Evolutionary conservation across 2,888 invertebrate genomes (phyloP), one percentile per base, ranked within the genome.

Genomic region (Euclidia mi): DNA sequence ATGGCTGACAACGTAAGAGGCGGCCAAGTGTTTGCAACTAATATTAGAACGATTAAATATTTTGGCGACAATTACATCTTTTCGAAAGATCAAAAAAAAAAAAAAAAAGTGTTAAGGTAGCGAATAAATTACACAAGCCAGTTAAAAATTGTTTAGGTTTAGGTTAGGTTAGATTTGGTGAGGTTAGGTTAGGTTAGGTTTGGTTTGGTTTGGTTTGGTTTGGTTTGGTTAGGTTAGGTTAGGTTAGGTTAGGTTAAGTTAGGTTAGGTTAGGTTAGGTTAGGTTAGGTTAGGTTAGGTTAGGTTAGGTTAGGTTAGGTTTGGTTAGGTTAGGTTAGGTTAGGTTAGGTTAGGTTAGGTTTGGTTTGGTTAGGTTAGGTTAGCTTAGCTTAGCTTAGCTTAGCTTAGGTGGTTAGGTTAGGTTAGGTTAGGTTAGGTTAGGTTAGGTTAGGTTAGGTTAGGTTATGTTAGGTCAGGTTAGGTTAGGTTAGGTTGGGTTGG

Each of bases 201-300:
- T 47, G 57, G 51, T 51, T 51, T 51, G 51, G 57, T 51, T 51
- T 47, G 57, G 57, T 51, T 51, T 49, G 52, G 58, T 58, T 58
- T 53, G 58, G 58, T 58, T 52, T 51, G 57, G 57, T 51, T 51
- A 51, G 47, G 42, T 32, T 43, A 56, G 55, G 50, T 56, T 56
- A 56, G 56, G 56, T 56, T 56, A 56, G 56, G 56, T 56, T 56
- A 50, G 50, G 56, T 56, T 50, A 50, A 50, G 56, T 50, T 50
- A 49, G 56, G 56, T 50, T 48, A 50, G 56, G 59, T 60, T 55
- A 55, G 59, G 50, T 59, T 60, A 60, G 59, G 59, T 60, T 59
- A 59, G 61, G 61, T 61, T 61, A 61, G 61, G 61, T 56, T 61
- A 61, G 61, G 61, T 61, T 60, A 56, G 60, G 56, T 56, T 56